Base-by-base conservation (phyloP, 2,113 vertebrate genomes). In the Athene cunicularia region DNA sequence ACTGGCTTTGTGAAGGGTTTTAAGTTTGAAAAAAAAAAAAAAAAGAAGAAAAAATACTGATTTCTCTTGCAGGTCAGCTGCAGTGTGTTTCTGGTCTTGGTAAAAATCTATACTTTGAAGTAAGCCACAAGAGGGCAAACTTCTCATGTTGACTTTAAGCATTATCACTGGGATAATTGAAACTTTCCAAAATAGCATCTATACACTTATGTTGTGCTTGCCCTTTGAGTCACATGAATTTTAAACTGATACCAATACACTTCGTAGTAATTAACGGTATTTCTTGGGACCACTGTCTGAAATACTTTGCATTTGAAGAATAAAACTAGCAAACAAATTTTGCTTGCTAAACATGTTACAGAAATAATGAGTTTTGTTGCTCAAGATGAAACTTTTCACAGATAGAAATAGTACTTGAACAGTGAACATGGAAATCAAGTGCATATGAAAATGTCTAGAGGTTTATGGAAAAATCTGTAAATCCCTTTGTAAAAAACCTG, bases 111-210 rank as follows among this genome's bases (percentile, higher is more conserved):
- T 82, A 43, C 43, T 92, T 71, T 76, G 28, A 39, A 80, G 20
- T 45, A 35, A 94, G 37, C 94, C 97, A 95, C 97, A 77, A 95
- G 95, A 91, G 97, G 96, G 94, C 97, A 94, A 92, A 86, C 95
- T 93, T 88, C 63, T 83, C 50, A 39, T 84, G 52, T 76, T 88
- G 32, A 17, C 85, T 71, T 67, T 26, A 43, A n/a, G 53, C 35
- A 5, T 49, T 63, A 28, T 82, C 32, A 3, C 27, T 27, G 47
- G 20, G 6, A 21, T 74, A 47, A 49, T 7, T 58, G 13, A 5
- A 13, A 4, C 28, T 88, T 75, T 32, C 19, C 22, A 20, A 76
- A 79, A 26, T 2, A 60, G 30, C 16, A 11, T 55, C 19, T 86
- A 0, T 70, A 18, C 4, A 1, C 19, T 49, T 86, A 9, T 70